phyloP scores from a whole-genome alignment of 2,113 vertebrate species.

The Tricholaema leucomelas region DNA sequence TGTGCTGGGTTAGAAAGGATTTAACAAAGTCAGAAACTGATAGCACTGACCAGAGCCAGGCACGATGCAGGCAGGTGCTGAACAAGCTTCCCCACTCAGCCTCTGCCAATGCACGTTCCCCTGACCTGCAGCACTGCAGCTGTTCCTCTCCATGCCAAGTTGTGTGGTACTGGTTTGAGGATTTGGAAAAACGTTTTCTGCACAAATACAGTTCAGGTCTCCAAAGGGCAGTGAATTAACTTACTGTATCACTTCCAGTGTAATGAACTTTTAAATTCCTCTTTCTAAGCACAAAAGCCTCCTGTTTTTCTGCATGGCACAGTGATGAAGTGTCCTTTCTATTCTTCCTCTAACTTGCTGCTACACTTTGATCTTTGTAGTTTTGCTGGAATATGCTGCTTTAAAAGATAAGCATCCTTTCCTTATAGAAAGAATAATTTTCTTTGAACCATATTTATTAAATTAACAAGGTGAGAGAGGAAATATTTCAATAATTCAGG shows the following conservation, averaged over 20 bases:
- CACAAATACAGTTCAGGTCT: not conserved
- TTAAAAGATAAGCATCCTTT: not conserved
- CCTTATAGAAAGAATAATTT: not conserved
- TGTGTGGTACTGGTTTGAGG: not conserved
- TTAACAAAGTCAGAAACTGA: conserved; percentile 12
- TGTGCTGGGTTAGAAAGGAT: not conserved
- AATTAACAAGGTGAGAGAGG: conserved; percentile 6
- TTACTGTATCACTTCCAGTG: conserved; percentile 15
- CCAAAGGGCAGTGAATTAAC: conserved; percentile 19
- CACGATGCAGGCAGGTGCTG: conserved; percentile 36
- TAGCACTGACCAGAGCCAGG: not conserved
- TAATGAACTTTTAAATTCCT: conserved; percentile 27
- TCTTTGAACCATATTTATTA: conserved; percentile 20
- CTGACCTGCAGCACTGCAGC: conserved; percentile 28
- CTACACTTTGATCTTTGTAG: conserved; percentile 38
- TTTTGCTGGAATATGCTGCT: not conserved
- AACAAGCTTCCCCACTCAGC: not conserved
- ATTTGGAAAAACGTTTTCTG: conserved; percentile 14
- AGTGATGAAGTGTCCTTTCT: conserved; percentile 1
- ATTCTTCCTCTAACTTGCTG: conserved; percentile 9
- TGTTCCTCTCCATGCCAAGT: conserved; percentile 15
- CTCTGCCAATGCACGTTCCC: conserved; percentile 9
- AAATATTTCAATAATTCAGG: conserved; percentile 24
- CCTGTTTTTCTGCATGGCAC: conserved; percentile 25
- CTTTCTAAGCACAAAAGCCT: conserved; percentile 54